phyloP scores from a whole-genome alignment of 1,140 invertebrate genomes.

The Oryzaephilus surinamensis region DNA sequence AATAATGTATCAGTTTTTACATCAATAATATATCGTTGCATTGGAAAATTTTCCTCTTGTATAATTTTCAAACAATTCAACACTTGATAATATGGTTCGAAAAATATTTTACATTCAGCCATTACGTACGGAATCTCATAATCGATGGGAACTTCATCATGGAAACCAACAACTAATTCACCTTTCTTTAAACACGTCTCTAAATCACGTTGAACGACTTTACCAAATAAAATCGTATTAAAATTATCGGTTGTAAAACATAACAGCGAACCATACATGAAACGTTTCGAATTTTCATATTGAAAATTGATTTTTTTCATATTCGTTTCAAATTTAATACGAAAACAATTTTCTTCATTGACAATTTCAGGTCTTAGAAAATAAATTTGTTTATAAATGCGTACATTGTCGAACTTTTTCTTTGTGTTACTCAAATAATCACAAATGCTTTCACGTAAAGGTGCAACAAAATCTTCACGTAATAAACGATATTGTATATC shows the following conservation, averaged over 20 bases:
- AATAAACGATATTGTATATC: conserved; percentile 67
- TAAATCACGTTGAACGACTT: conserved; percentile 47
- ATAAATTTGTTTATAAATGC: conserved; percentile 21
- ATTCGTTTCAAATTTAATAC: conserved; percentile 16
- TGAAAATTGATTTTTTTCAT: conserved; percentile 17
- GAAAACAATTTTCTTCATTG: conserved; percentile 18
- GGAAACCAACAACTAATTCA: conserved; percentile 39
- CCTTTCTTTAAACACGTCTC: conserved; percentile 39
- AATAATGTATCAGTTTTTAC: conserved; percentile 28
- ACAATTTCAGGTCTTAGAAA: conserved; percentile 17
- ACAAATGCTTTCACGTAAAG: conserved; percentile 45
- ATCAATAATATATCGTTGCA: conserved; percentile 46
- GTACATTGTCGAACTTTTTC: conserved; percentile 27
- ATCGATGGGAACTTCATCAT: conserved; percentile 30
- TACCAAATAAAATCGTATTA: conserved; percentile 52
- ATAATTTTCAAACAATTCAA: conserved; percentile 48
- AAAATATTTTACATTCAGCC: conserved; percentile 57
- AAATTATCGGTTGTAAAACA: conserved; percentile 60
- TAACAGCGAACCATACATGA: conserved; percentile 63
- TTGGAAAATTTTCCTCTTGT: conserved; percentile 43
- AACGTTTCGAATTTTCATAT: conserved; percentile 42
- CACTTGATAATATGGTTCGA: conserved; percentile 56
- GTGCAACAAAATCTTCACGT: conserved; percentile 59
- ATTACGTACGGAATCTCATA: conserved; percentile 41
- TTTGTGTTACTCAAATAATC: conserved; percentile 24